phyloP scores from a whole-genome alignment of 2,797 vertebrate species.

The Anniella stebbinsi region DNA sequence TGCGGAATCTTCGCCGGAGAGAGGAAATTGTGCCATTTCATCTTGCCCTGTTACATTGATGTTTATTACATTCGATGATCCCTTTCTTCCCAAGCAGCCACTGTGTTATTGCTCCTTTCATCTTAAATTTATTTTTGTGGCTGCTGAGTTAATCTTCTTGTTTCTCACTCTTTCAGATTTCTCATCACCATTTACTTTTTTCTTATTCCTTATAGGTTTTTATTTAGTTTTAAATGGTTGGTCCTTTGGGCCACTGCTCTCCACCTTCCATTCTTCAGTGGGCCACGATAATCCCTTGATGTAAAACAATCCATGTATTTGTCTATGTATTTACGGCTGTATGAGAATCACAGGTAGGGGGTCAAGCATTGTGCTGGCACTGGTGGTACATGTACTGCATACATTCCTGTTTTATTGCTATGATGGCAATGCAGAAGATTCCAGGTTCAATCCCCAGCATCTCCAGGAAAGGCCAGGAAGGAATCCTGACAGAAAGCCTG shows the following conservation, averaged over 20 bases:
- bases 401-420: background rate
- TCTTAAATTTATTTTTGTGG: slow-evolving; percentile 41
- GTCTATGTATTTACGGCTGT: slow-evolving; percentile 1
- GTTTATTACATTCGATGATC: slow-evolving; percentile 57
- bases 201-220: background rate
- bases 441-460: no score
- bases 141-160: slow-evolving; percentile 28
- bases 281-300: background rate
- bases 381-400: background rate
- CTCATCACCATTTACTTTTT: background rate
- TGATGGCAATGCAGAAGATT: background rate
- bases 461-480: no score
- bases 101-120: slow-evolving; percentile 41
- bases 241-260: background rate
- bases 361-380: background rate
- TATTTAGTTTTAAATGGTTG: background rate
- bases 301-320: background rate
- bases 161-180: slow-evolving; percentile 13
- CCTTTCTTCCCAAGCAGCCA: slow-evolving; percentile 21
- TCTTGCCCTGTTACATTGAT: slow-evolving; percentile 50
- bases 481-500: no score
- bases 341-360: background rate
- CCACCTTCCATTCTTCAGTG: background rate
- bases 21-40: slow-evolving; percentile 59
- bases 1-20: slow-evolving; percentile 41